Evolutionary conservation across 2,888 invertebrate species (phyloP), one percentile per base, ranked within the genome.

Genomic region (Xestia c-nigrum): DNA sequence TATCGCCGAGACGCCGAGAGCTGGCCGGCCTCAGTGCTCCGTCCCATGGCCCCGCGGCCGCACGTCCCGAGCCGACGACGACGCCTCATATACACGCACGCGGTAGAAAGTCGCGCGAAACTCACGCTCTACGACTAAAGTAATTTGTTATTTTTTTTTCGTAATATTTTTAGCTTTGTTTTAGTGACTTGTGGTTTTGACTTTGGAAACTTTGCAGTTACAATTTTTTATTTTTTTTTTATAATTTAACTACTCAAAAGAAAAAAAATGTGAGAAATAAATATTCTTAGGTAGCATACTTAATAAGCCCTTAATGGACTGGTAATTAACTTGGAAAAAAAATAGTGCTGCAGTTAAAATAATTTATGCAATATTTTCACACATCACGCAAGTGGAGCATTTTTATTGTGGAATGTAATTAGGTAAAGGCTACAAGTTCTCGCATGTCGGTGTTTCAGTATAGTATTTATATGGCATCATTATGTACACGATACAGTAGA

Each of bases 41-140:
- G 89, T 81, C 89, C 86, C 79, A 88, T 88, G 93, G 93, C 91
- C 71, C 74, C 86, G 90, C 72, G 89, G 86, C 57, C 91, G 91
- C 91, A 92, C 93, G 93, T 87, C 46, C 57, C 76, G 82, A 81
- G 67, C 74, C 84, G 24, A 64, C n/a, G n/a, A 61, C 43, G 52
- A 50, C 64, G 85, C 74, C 80, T 83, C 81, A 67, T 61, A 69
- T 55, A 61, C 74, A 87, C 90, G 89, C 89, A 88, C 89, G 90
- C 91, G 89, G 88, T 92, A 90, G 89, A 91, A 90, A 90, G 89
- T 90, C 88, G 84, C 89, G 90, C 87, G 87, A 80, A 81, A 72
- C 69, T 70, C 63, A 72, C 81, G 76, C 76, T 83, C 74, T 76
- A 46, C 76, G 72, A 46, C 57, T 21, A 74, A 85, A 83, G 70